Conservation (phyloP, 2,888 invertebrate genomes). For the Thymelicus acteon region DNA sequence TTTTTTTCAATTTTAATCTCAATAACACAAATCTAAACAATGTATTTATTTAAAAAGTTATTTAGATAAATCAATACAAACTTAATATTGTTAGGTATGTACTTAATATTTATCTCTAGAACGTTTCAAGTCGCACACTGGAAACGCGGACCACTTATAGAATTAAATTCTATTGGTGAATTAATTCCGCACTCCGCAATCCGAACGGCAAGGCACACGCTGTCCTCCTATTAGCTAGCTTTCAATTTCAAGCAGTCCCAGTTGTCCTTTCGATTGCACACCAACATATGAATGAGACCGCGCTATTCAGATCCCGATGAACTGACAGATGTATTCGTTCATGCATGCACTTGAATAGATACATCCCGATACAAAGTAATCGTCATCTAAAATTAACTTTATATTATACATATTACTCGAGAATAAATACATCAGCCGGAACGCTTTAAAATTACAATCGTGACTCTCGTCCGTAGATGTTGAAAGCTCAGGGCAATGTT, state of each 20-base stretch:
- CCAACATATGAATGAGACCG: slow-evolving; percentile 61
- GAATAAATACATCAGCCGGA: slow-evolving; percentile 73
- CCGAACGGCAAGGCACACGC: slow-evolving; percentile 48
- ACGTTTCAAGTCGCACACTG: slow-evolving; percentile 4
- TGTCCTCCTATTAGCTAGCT: slow-evolving; percentile 50
- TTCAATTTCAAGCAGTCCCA: slow-evolving; percentile 48
- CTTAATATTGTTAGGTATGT: too few relatives aligned
- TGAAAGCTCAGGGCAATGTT: slow-evolving; percentile 82
- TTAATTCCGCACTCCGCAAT: slow-evolving; percentile 46
- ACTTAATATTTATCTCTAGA: too few relatives aligned
- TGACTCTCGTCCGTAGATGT: slow-evolving; percentile 78
- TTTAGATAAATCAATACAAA: too few relatives aligned
- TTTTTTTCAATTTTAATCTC: too few relatives aligned
- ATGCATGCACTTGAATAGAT: slow-evolving; percentile 52
- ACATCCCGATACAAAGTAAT: slow-evolving; percentile 47
- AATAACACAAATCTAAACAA: too few relatives aligned
- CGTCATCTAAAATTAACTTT: slow-evolving; percentile 41
- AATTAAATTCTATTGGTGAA: slow-evolving; percentile 43
- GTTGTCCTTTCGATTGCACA: slow-evolving; percentile 50
- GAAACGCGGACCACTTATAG: slow-evolving; percentile 22
- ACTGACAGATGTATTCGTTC: slow-evolving; percentile 68
- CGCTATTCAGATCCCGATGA: slow-evolving; percentile 56
- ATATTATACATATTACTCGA: slow-evolving; percentile 44
- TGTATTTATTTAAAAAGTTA: too few relatives aligned
- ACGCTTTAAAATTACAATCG: slow-evolving; percentile 82